These are phyloP conservation scores for Tympanuchus pallidicinctus DNA, from an alignment of 2,113 vertebrate genomes.

Conservation along the genomic window DNA sequence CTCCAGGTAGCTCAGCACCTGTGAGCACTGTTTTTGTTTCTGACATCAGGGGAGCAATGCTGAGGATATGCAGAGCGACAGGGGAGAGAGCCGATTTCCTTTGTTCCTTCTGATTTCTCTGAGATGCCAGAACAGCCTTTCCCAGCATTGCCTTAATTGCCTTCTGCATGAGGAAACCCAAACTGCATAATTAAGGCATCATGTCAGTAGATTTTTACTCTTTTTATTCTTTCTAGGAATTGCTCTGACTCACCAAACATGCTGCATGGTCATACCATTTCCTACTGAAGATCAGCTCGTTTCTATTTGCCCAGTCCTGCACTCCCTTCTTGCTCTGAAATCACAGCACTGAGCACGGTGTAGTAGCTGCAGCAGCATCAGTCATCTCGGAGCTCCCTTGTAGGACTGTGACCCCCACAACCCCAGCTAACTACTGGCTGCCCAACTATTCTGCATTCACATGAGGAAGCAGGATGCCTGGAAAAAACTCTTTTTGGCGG, in stretches of 20 bases:
- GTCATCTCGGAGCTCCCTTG: neutral
- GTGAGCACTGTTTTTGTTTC: neutral
- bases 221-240: slow-evolving; percentile 53
- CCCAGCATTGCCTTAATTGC: neutral
- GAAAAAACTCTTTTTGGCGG: neutral
- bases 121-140: slow-evolving; percentile 4
- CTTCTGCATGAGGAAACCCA: neutral
- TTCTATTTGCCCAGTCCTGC: neutral
- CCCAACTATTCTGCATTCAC: neutral
- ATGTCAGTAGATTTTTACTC: neutral
- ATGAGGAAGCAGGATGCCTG: neutral
- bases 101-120: neutral
- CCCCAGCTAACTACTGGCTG: neutral
- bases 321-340: neutral
- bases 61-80: neutral
- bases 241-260: slow-evolving; percentile 8
- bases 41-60: neutral
- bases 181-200: neutral
- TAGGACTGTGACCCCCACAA: neutral
- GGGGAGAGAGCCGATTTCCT: neutral
- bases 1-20: neutral
- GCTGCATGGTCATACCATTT: neutral
- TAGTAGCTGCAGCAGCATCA: neutral
- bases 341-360: rapidly evolving
- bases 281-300: neutral